Base-by-base conservation (phyloP, 2,113 vertebrate genomes). In the Anarhynchus alexandrinus region DNA sequence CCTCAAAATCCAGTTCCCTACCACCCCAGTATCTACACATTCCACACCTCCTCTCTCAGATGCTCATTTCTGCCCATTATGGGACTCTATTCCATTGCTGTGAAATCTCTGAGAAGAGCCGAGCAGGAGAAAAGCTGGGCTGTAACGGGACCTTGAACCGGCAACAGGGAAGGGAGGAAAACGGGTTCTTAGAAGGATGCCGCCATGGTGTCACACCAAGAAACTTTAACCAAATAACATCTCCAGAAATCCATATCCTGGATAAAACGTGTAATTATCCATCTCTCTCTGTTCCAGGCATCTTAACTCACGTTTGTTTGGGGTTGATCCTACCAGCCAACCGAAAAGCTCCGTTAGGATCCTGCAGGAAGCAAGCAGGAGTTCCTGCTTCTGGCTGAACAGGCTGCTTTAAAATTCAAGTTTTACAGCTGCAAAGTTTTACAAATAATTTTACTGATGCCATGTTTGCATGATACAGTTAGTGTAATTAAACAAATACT, bases 361-460 rank as follows among this genome's bases (percentile, higher is more conserved):
- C 51, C 42, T 45, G 45, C 49, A 47, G 66, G 7, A 66, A 52
- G 38, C 45, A n/a, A 27, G 30, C 21, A 82, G 54, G 54, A 83
- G 40, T 66, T 70, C 11, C 10, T 45, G 11, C 51, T 78, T 55
- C 6, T 18, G 34, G 15, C 72, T 69, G 15, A 69, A 45, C 4
- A 8, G 32, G 42, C 36, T 84, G 40, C 34, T 74, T 89, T 84
- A 71, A 82, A 95, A 94, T 20, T 55, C 34, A 71, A 15, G 4
- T 85, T 82, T 30, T 27, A 16, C 34, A 86, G 26, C 21, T 88
- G 76, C 20, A 20, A 40, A 82, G 25, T 88, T 96, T 85, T 77
- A 79, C 58, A 81, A 77, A 90, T 34, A 20, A 14, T 72, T 93
- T 90, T 87, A 91, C 73, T 72, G 70, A 72, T 79, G 78, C 4